These are phyloP conservation scores for Acronicta alni DNA, from an alignment of 2,888 invertebrate species.

Conservation along the genomic window DNA sequence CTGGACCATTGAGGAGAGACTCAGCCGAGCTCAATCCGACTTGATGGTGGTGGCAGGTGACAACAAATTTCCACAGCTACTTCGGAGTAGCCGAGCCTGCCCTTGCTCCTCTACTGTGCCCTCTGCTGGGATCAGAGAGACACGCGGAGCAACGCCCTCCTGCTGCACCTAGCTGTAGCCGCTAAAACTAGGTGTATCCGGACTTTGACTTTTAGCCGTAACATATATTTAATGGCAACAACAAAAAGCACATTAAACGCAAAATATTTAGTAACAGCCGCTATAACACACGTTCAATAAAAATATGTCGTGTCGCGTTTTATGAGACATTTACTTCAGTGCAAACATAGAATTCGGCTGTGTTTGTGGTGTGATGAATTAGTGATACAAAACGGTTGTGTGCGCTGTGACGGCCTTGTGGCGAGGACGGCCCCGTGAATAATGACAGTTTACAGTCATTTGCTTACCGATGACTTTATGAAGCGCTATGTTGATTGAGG, in stretches of 20 bases:
- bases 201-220: too few species aligned
- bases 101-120: too few species aligned
- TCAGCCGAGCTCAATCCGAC: too few species aligned
- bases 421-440: constrained; percentile 30
- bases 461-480: constrained; percentile 33
- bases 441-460: constrained; percentile 46
- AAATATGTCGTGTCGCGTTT: constrained; percentile 45
- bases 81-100: too few species aligned
- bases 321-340: constrained; percentile 47
- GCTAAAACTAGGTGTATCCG: too few species aligned
- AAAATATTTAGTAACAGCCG: constrained; percentile 30
- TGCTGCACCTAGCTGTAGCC: too few species aligned
- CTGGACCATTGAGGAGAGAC: too few species aligned
- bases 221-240: constrained; percentile 15
- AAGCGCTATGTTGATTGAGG: constrained; percentile 38
- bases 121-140: too few species aligned
- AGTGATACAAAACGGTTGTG: constrained; percentile 53
- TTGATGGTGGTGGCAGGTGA: too few species aligned
- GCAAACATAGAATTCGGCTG: constrained; percentile 64
- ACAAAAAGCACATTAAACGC: constrained; percentile 27
- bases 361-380: constrained; percentile 69
- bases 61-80: too few species aligned
- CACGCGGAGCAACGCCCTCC: too few species aligned
- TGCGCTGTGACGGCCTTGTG: constrained; percentile 37
- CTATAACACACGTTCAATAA: constrained; percentile 45